These are phyloP conservation scores for Harpegnathos saltator DNA, from an alignment of 1,140 invertebrate species.

Conservation along the genomic window DNA sequence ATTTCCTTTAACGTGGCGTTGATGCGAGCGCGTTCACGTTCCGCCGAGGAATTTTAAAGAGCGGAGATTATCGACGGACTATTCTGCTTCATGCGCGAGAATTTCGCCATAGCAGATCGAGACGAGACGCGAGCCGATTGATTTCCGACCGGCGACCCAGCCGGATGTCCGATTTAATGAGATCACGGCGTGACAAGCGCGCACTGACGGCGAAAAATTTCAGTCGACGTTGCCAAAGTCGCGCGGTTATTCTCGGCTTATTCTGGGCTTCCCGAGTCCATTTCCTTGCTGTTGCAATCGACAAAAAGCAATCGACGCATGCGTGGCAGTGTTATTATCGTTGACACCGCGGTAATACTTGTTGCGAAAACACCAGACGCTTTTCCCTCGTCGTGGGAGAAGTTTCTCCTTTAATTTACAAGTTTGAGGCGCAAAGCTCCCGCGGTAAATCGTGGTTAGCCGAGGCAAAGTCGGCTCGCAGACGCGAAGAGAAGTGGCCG, in stretches of 20 bases:
- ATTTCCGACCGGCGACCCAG: not conserved
- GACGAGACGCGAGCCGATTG: constrained; percentile 17
- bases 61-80: constrained; percentile 52
- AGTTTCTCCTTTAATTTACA: constrained; percentile 13
- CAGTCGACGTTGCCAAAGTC: too few relatives aligned
- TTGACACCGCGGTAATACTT: too few relatives aligned
- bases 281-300: too few relatives aligned
- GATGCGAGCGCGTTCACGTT: constrained; percentile 49
- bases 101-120: constrained; percentile 37
- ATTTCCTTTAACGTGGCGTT: constrained; percentile 60
- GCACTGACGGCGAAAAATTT: too few relatives aligned
- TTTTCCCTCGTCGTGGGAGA: constrained; percentile 25
- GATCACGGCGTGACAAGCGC: not conserved
- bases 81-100: constrained; percentile 44
- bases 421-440: not conserved
- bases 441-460: not conserved
- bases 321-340: too few relatives aligned
- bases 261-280: too few relatives aligned
- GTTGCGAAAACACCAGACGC: too few relatives aligned
- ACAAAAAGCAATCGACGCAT: too few relatives aligned
- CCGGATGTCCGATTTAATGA: constrained; percentile 25
- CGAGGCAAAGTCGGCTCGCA: not conserved
- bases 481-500: not conserved
- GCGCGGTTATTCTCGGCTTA: too few relatives aligned
- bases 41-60: constrained; percentile 59